These are phyloP conservation scores for Echinops telfairi DNA, from an alignment of 2,113 vertebrate genomes.

Conservation along the genomic window DNA sequence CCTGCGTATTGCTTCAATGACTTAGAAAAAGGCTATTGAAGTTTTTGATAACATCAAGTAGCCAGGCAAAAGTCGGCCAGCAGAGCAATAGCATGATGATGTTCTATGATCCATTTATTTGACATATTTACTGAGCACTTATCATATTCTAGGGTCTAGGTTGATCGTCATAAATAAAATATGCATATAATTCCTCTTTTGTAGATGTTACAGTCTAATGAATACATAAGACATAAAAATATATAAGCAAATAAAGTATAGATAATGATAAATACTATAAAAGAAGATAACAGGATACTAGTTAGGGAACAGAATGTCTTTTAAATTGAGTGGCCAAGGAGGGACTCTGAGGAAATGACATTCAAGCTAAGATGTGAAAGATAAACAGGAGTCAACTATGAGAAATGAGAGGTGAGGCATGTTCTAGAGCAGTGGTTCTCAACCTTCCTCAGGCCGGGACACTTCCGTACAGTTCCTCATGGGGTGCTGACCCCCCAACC, in stretches of 20 bases:
- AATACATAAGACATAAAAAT: slow-evolving; percentile 9
- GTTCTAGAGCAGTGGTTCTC: background rate
- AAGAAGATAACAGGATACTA: background rate
- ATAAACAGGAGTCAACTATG: background rate
- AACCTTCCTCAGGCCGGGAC: no score
- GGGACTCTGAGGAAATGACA: background rate
- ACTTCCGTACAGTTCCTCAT: no score
- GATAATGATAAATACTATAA: background rate
- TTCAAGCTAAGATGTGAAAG: background rate
- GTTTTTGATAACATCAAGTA: background rate
- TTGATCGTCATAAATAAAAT: background rate
- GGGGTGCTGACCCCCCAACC: no score
- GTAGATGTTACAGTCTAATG: background rate
- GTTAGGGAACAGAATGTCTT: background rate
- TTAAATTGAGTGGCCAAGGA: background rate
- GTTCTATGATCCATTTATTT: slow-evolving; percentile 44
- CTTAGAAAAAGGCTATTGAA: background rate
- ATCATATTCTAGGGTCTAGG: background rate
- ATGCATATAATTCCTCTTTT: background rate
- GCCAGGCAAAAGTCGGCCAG: background rate
- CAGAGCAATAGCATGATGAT: background rate
- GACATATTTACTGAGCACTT: slow-evolving; percentile 8
- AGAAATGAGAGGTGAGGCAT: background rate
- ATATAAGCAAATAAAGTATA: background rate
- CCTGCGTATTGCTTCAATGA: background rate